Evolutionary conservation across 2,113 vertebrate genomes (phyloP), one percentile per base, ranked within the genome.

Genomic region (Nyctibius bracteatus): DNA sequence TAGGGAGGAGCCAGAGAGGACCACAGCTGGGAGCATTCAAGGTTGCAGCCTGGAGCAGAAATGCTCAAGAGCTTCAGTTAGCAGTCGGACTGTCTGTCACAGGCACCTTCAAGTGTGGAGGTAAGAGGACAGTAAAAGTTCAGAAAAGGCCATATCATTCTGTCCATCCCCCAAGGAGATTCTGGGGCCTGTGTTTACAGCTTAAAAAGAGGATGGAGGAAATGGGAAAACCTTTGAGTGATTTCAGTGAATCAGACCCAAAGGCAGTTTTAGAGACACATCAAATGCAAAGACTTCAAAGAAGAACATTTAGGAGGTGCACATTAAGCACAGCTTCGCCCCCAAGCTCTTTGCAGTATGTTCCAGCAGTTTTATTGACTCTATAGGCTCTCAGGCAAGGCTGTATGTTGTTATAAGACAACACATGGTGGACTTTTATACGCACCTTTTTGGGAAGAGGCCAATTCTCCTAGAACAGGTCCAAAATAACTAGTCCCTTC

Each of bases 211-310:
- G 81, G 49, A 80, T 65, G 70, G 67, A 95, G 94, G 92, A 88
- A 96, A 93, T 94, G 94, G 88, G 92, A 90, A 73, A 93, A 93
- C 67, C 91, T 74, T 74, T 14, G 73, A 66, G 67, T 81, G 75
- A 31, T 86, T 94, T 70, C 75, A 81, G 62, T 31, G 75, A 81
- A 81, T 73, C 62, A 55, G n/a, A n/a, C 87, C 90, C 87, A 87
- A 70, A 73, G 91, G 82, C 93, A 55, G 30, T 62, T 92, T 88
- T 23, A 66, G 79, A 70, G 87, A 62, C 2, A 2, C 54, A 85
- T 92, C 65, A 57, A 71, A 83, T 88, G 75, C 80, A 92, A 24
- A 49, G 71, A 51, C 88, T 93, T 96, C 91, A 94, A 92, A 94
- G 81, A 73, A 37, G 46, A 93, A n/a, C 7, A 0, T 58, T 91